Evolutionary conservation across 2,888 invertebrate genomes (phyloP), one percentile per base, ranked within the genome.

Genomic region (Thyatira batis): DNA sequence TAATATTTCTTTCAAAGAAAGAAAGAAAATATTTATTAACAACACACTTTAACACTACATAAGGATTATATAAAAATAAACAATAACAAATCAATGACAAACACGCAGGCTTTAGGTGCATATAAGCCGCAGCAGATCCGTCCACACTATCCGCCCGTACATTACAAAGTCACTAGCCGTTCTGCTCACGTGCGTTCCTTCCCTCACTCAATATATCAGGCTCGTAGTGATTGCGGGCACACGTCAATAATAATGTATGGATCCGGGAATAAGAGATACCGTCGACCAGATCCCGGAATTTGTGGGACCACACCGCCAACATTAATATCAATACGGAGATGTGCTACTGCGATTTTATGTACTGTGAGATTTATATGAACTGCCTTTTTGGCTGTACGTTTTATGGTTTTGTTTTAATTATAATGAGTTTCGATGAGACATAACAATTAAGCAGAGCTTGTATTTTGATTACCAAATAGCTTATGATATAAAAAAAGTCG

Each of bases 221-320:
- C 46, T 69, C 67, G 73, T 75, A 67, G 82, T 82, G 84, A 84
- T 84, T 82, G 80, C 78, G 76, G 39, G 76, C 69, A 61, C 61
- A 68, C 75, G 75, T 79, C 76, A 76, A 76, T 81, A 79, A 80
- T 78, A 82, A 82, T 80, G 71, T 71, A 79, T 79, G 76, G 70
- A 71, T 71, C 71, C 70, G 71, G 67, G 68, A 72, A 73, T 72
- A 73, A 71, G 70, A 72, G 67, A 59, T 60, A 48, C n/a, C 50
- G 67, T 57, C 56, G 52, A 56, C 57, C 52, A 55, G 52, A 56
- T 54, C 50, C 55, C 53, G 57, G 58, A 63, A 59, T 63, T 58
- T 58, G 57, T 58, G 39, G 39, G 13, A 13, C 39, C 39, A 39
- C 39, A 39, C 39, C 13, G 39, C 49, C 23, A 52, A 60, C 56